Conservation (phyloP, 2,888 invertebrate genomes). For the Philonicus albiceps region DNA sequence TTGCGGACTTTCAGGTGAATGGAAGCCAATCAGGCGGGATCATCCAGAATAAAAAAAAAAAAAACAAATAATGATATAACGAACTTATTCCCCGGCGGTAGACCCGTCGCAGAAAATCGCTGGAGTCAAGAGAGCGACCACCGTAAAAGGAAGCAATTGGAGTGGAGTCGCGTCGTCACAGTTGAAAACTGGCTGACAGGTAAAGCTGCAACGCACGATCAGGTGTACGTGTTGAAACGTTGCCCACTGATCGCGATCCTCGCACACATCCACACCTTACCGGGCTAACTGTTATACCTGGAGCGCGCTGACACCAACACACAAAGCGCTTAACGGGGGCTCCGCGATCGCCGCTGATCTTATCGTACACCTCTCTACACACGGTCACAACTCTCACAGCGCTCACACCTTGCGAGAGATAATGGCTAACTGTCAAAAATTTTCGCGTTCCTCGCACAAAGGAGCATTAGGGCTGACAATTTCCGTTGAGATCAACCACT, state of each 20-base stretch:
- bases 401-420: not conserved
- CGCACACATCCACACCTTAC: not conserved
- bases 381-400: not conserved
- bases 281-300: slow-evolving; percentile 7
- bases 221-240: not conserved
- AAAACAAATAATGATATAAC: not conserved
- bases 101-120: not conserved
- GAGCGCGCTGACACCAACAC: not conserved
- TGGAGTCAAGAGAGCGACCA: not conserved
- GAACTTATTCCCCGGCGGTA: not conserved
- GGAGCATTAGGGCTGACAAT: not conserved
- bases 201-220: not conserved
- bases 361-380: not conserved
- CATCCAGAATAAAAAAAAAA: not conserved
- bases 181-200: not conserved
- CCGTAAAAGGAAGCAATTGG: not conserved
- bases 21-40: not conserved
- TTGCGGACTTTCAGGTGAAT: not conserved
- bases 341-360: not conserved
- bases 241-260: not conserved
- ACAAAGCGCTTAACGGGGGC: not conserved
- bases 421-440: not conserved
- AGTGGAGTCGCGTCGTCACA: not conserved
- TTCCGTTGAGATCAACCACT: not conserved
- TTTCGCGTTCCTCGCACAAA: not conserved